These are phyloP conservation scores for Pipistrellus pygmaeus DNA, from an alignment of 2,797 vertebrate species.

Conservation along the genomic window DNA sequence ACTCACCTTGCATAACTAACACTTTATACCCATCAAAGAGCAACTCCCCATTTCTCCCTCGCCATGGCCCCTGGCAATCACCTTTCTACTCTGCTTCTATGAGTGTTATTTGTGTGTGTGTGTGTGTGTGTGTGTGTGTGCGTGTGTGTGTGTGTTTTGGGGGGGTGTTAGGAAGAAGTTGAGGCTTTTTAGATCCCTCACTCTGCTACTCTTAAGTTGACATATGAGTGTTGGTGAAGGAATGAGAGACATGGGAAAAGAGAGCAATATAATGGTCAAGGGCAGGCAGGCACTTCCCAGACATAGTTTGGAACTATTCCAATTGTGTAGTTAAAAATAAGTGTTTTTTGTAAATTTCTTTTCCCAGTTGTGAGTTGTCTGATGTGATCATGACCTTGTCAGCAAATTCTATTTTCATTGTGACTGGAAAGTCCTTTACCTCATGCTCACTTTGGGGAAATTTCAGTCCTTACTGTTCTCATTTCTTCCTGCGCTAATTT, in stretches of 20 bases:
- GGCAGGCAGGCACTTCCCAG: slow-evolving; percentile 38
- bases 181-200: background rate
- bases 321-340: slow-evolving; percentile 77
- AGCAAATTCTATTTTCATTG: slow-evolving; percentile 77
- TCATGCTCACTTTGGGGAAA: slow-evolving; percentile 65
- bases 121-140: too few species aligned
- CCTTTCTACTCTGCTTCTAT: background rate
- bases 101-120: background rate
- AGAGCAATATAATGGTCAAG: background rate
- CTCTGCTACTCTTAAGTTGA: background rate
- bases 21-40: background rate
- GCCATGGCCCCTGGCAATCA: background rate
- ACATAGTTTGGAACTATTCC: slow-evolving; percentile 61
- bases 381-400: slow-evolving; percentile 67
- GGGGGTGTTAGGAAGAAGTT: fast-evolving
- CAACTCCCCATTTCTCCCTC: background rate
- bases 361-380: slow-evolving; percentile 59
- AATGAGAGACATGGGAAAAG: background rate
- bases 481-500: slow-evolving; percentile 54
- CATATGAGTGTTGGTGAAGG: background rate
- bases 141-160: too few species aligned
- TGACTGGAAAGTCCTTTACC: slow-evolving; percentile 78
- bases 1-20: background rate
- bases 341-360: slow-evolving; percentile 64
- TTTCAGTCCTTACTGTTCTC: background rate